Evolutionary conservation across 2,797 vertebrate genomes (phyloP).

Genomic region (Limosa lapponica): DNA sequence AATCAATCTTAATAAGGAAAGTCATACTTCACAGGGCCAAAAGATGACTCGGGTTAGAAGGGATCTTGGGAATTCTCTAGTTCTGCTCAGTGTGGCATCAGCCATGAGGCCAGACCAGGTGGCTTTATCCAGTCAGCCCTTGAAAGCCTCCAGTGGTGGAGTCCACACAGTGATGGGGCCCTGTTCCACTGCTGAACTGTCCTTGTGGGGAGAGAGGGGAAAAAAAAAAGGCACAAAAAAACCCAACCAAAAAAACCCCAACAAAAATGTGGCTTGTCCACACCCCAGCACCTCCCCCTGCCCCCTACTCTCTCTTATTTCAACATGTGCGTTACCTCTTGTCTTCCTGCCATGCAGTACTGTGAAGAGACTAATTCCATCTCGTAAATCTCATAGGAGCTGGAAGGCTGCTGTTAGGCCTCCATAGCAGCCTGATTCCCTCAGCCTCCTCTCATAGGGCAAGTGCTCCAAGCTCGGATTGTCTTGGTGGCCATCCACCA

Average conservation of each 20-base stretch:
- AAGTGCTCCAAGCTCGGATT: background rate
- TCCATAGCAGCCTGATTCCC: background rate
- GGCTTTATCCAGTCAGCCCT: background rate
- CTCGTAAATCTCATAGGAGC: background rate
- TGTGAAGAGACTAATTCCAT: background rate
- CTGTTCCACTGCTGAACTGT: background rate
- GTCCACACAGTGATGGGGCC: background rate
- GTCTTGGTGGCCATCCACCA: background rate
- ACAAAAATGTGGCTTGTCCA: too few species aligned
- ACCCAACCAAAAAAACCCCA: too few species aligned
- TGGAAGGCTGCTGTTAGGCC: background rate
- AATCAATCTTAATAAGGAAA: background rate
- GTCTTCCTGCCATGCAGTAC: background rate
- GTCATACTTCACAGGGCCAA: background rate
- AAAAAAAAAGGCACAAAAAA: background rate
- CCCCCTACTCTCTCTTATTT: background rate
- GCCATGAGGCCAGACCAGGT: background rate
- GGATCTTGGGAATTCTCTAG: background rate
- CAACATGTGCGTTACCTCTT: fast-evolving
- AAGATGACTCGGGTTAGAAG: background rate
- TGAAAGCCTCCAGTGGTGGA: background rate
- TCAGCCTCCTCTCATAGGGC: background rate
- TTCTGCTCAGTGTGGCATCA: background rate
- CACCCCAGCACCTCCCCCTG: too few species aligned
- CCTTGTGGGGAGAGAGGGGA: background rate